Base-by-base conservation (phyloP, 2,797 vertebrate genomes). In the Limnodromus scolopaceus region DNA sequence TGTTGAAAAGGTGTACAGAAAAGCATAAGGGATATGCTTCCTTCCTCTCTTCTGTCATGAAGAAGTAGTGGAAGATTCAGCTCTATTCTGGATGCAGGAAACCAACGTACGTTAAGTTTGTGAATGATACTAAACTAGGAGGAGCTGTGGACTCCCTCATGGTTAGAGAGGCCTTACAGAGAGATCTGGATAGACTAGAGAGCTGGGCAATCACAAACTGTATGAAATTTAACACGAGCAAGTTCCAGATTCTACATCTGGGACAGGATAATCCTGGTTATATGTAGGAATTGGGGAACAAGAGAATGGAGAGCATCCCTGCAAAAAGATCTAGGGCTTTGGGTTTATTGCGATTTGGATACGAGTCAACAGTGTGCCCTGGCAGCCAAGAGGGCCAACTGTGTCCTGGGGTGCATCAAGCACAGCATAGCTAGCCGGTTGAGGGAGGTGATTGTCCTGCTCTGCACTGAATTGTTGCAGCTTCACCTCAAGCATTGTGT, bases 281-380 rank as follows among this genome's bases (percentile, higher is more conserved):
- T 19, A 11, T 1, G 0, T 48, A 38, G 5, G 25, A 39, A n/a
- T 0, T 66, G 24, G 11, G 24, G 34, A 4, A n/a, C 2, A 4
- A 43, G 30, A 84, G 18, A 3, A 48, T 57, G n/a, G 25, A 57
- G 17, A 63, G 9, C 10, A 63, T 30, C 8, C 9, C 43, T 2
- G 1, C 4, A 3, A 14, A 69, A 57, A 69, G 7, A 22, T 75
- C 19, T 68, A 34, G 17, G 8, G 22, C 3, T 6, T 16, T 64
- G 34, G 9, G 9, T 48, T 65, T 6, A 13, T 41, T 11, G 3
- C 6, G 46, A 41, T 23, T 36, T 48, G 53, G 60, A 48, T 12
- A 18, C 11, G 11, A 36, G 13, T 12, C n/a, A 76, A 3, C 23
- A 51, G 13, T 9, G 16, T 71, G 15, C 30, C 30, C 22, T 58